phyloP scores from a whole-genome alignment of 1,140 invertebrate species.

The Liolophura sinensis region DNA sequence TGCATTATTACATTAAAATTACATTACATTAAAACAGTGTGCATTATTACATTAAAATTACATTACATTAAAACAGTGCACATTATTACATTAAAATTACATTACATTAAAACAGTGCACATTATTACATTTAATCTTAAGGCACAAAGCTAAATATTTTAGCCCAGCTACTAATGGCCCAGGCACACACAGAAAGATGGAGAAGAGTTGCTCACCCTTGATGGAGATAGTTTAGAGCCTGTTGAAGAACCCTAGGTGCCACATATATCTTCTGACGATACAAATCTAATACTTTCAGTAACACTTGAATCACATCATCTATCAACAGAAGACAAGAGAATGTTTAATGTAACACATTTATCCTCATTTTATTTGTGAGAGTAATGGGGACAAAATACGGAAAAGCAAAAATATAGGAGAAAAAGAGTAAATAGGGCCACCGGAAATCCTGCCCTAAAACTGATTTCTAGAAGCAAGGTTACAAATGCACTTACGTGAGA shows the following conservation, averaged over 20 bases:
- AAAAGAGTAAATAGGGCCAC: neutral
- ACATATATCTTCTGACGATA: constrained; percentile 88
- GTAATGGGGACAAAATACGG: neutral
- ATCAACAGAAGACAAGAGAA: constrained; percentile 9
- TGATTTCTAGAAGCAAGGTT: neutral
- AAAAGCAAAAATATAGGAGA: neutral
- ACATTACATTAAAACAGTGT: too few species aligned
- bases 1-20: too few species aligned
- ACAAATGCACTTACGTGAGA: constrained; percentile 66
- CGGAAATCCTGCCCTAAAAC: neutral
- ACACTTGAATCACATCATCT: constrained; percentile 67
- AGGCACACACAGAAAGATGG: constrained; percentile 2
- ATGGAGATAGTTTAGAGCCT: constrained; percentile 87
- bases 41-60: too few species aligned
- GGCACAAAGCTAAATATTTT: neutral
- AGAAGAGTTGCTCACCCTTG: constrained; percentile 69
- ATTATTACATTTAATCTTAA: neutral
- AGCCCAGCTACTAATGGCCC: neutral
- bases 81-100: too few species aligned
- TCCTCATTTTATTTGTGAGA: neutral
- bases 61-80: too few species aligned
- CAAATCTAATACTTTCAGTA: constrained; percentile 73
- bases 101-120: too few species aligned
- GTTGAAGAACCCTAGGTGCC: constrained; percentile 89
- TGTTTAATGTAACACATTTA: neutral